Percentiles rank a stretch among this genome's conserved stretches.
Evolutionary conservation across 2,113 vertebrate species (phyloP).

Genomic region (Thomomys bottae): DNA sequence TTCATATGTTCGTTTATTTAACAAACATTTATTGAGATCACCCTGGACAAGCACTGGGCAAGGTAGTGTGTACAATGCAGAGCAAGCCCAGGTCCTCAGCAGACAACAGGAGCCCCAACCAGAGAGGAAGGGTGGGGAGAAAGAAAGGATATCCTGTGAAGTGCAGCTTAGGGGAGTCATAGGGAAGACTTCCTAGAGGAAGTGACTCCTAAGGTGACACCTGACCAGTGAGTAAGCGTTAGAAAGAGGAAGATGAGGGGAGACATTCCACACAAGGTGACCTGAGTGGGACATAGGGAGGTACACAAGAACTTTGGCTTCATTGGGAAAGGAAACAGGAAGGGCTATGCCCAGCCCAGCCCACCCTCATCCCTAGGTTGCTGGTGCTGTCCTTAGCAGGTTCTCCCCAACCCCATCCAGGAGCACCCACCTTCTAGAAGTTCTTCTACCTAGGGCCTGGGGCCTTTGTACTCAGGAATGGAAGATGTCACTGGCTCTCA

Average conservation of each 20-base stretch:
- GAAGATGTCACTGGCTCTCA: background rate
- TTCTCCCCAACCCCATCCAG: background rate
- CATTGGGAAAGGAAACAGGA: background rate
- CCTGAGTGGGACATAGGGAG: fast-evolving
- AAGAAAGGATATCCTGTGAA: background rate
- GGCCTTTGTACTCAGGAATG: background rate
- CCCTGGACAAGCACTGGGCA: background rate
- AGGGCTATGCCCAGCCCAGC: background rate
- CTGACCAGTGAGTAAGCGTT: background rate
- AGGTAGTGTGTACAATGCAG: background rate
- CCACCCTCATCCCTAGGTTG: background rate
- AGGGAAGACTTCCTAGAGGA: background rate
- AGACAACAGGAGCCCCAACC: background rate
- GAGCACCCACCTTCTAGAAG: background rate
- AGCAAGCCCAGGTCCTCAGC: background rate
- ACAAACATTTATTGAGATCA: background rate
- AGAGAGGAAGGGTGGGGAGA: background rate
- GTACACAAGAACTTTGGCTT: fast-evolving
- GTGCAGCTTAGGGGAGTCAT: background rate
- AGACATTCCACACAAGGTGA: background rate
- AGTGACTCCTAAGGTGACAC: background rate
- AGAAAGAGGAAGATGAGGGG: background rate
- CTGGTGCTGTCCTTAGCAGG: background rate
- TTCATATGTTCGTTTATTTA: background rate
- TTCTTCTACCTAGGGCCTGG: background rate